A percentile compares a stretch with the other conserved stretches of the same genome.
Evolutionary conservation across 2,888 invertebrate species (phyloP).

Genomic region (Balanococcus diminutus): DNA sequence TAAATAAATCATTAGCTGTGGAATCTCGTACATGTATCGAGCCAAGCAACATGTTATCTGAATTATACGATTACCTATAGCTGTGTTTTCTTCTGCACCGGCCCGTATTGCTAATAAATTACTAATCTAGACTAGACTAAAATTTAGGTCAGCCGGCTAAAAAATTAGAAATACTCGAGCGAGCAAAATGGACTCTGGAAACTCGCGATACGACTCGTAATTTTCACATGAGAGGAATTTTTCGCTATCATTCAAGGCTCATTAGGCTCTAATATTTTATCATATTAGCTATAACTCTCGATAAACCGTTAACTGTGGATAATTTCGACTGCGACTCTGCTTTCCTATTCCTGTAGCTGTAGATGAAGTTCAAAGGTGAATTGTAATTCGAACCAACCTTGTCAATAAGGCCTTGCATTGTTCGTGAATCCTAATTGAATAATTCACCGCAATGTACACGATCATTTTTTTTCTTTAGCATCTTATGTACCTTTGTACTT

Average conservation of each 20-base stretch:
- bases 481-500: background rate
- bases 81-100: background rate
- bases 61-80: background rate
- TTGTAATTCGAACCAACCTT: conserved; percentile 37
- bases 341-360: background rate
- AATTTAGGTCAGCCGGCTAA: conserved; percentile 2
- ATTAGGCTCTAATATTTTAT: background rate
- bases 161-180: background rate
- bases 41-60: background rate
- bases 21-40: conserved; percentile 5
- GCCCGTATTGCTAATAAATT: conserved; percentile 31
- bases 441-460: background rate
- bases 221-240: background rate
- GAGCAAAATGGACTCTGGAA: background rate
- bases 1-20: conserved; percentile 24
- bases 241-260: background rate
- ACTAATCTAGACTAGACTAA: conserved; percentile 15
- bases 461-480: background rate
- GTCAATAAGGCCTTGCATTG: conserved; percentile 30
- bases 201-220: background rate
- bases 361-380: conserved; percentile 9
- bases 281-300: background rate
- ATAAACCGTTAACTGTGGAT: background rate
- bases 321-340: background rate
- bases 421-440: conserved; percentile 33